phyloP scores from a whole-genome alignment of 2,888 invertebrate genomes.

The Phytoseiulus persimilis region DNA sequence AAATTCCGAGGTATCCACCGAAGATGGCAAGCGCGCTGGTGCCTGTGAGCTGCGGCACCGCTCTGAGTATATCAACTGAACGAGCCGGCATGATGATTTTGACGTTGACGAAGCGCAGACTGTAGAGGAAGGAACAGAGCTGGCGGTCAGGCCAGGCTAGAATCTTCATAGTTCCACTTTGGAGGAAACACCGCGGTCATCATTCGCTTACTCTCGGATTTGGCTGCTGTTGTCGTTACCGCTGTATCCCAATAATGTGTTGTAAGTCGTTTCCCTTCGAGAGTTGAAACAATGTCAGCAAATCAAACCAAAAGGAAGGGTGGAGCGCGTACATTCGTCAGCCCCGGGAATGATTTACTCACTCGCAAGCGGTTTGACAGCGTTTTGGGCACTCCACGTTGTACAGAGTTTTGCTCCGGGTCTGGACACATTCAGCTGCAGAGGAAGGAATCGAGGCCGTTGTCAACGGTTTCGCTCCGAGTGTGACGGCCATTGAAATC shows the following conservation, averaged over 20 bases:
- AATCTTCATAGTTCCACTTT: no score
- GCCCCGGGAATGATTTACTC: not conserved
- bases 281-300: not conserved
- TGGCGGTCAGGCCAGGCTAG: not conserved
- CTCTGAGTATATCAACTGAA: not conserved
- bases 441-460: not conserved
- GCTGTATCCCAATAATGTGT: slow-evolving; percentile 31
- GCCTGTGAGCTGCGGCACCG: not conserved
- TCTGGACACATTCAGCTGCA: slow-evolving; percentile 11
- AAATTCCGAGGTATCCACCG: slow-evolving; percentile 35
- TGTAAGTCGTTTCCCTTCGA: not conserved
- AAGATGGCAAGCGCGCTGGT: slow-evolving; percentile 20
- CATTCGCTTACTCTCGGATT: not conserved
- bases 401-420: slow-evolving; percentile 13
- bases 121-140: not conserved
- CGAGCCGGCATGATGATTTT: slow-evolving; percentile 24
- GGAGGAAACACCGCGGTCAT: no score
- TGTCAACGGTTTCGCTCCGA: not conserved
- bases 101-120: slow-evolving; percentile 28
- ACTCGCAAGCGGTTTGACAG: slow-evolving; percentile 23
- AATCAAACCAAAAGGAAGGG: not conserved
- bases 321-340: not conserved
- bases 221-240: not conserved
- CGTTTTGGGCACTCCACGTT: slow-evolving; percentile 16
- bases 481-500: not conserved